phyloP scores from a whole-genome alignment of 2,113 vertebrate genomes.

The Psittacus erithacus region DNA sequence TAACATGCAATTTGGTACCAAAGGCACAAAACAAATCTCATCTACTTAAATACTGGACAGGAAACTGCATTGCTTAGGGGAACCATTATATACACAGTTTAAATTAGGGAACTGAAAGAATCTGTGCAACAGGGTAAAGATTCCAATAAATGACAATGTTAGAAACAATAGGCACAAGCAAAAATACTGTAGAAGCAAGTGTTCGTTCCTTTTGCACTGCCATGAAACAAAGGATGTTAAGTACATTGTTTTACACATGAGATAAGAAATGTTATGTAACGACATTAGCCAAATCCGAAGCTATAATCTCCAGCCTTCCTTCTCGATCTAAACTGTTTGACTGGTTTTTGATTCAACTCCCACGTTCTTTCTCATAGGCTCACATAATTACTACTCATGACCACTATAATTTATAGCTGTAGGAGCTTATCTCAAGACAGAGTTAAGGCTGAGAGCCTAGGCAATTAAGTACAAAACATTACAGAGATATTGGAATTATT shows the following conservation, averaged over 20 bases:
- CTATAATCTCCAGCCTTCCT: neutral
- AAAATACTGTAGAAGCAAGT: neutral
- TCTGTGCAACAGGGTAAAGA: neutral
- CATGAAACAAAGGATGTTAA: neutral
- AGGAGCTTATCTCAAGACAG: conserved; percentile 11
- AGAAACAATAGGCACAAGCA: neutral
- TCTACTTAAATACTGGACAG: neutral
- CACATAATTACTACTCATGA: neutral
- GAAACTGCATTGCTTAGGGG: neutral
- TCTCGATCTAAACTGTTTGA: neutral
- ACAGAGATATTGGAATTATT: neutral
- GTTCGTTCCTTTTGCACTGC: neutral
- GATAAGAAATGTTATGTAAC: neutral
- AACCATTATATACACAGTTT: neutral
- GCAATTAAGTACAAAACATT: conserved; percentile 1
- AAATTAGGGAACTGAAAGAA: neutral
- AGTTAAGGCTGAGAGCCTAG: neutral
- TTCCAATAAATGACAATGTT: neutral
- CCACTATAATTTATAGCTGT: conserved; percentile 21
- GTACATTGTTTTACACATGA: neutral
- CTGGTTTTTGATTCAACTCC: neutral
- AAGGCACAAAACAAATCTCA: neutral
- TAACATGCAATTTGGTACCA: neutral
- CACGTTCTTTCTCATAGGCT: neutral
- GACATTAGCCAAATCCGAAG: neutral